Conservation (phyloP, 2,113 vertebrate species). For the Onychostoma macrolepis region DNA sequence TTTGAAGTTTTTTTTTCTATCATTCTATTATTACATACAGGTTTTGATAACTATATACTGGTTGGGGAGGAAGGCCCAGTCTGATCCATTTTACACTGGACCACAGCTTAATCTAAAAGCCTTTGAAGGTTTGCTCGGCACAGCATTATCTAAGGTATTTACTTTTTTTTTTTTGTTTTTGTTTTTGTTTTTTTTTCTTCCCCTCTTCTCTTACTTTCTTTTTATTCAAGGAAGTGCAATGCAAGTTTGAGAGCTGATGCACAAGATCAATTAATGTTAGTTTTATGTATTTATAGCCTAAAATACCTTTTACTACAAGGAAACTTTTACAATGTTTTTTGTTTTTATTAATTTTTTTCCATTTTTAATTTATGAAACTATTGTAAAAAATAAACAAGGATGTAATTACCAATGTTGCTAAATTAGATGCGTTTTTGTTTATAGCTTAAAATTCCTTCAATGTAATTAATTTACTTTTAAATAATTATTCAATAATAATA, state of each 20-base stretch:
- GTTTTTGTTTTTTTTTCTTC: too few relatives aligned
- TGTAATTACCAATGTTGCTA: too few relatives aligned
- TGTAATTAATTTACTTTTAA: too few relatives aligned
- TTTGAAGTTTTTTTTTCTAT: background rate
- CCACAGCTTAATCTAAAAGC: conserved; percentile 91
- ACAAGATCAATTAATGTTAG: background rate
- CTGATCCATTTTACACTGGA: conserved; percentile 83
- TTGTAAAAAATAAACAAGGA: background rate
- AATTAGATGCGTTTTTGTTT: too few relatives aligned
- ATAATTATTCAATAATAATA: too few relatives aligned
- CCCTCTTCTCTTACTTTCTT: background rate
- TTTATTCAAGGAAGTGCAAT: background rate
- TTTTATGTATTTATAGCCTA: background rate
- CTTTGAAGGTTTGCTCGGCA: conserved; percentile 91
- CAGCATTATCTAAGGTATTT: conserved; percentile 83
- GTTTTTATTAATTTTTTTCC: too few relatives aligned
- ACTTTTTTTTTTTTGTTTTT: background rate
- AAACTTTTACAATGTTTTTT: background rate
- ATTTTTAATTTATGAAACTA: background rate
- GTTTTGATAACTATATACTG: conserved; percentile 98
- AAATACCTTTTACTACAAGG: too few relatives aligned
- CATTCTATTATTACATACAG: conserved; percentile 66
- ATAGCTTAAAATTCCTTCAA: too few relatives aligned
- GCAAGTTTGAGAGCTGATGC: background rate
- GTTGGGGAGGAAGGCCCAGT: conserved; percentile 92